Conservation (phyloP, 2,113 vertebrate genomes). For the Aramus guarauna region DNA sequence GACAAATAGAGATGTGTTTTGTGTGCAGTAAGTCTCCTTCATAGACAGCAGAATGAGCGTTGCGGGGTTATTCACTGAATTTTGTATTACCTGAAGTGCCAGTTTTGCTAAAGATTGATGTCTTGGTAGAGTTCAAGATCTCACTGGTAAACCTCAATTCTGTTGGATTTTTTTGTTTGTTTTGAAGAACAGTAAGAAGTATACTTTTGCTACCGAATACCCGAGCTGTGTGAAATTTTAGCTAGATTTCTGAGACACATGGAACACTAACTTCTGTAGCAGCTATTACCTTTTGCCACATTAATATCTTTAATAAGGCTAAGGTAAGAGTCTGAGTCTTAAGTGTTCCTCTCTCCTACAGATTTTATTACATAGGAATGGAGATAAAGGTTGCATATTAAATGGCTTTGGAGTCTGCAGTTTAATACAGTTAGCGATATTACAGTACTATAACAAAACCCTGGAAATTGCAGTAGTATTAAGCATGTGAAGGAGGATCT, state of each 20-base stretch:
- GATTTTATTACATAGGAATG: neutral
- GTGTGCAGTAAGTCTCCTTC: neutral
- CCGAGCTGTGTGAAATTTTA: neutral
- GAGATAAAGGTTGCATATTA: neutral
- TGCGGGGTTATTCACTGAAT: constrained; percentile 27
- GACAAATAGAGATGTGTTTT: constrained; percentile 20
- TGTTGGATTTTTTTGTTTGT: neutral
- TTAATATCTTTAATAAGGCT: neutral
- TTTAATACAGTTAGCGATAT: neutral
- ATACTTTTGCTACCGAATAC: neutral
- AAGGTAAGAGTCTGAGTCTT: neutral
- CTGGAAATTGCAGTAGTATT: neutral
- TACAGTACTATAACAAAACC: neutral
- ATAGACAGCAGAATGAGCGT: neutral
- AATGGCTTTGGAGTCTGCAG: neutral
- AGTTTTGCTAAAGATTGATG: constrained; percentile 14
- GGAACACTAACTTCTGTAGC: neutral
- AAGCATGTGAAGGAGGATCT: neutral
- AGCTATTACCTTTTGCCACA: neutral
- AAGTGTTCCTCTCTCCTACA: neutral
- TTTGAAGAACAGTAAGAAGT: neutral
- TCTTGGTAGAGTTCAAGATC: neutral
- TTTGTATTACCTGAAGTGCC: constrained; percentile 8
- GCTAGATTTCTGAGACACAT: neutral
- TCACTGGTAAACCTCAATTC: neutral